Percentiles rank a stretch among this genome's conserved stretches.
phyloP scores from a whole-genome alignment of 1,140 invertebrate species.

The Microplitis mediator region DNA sequence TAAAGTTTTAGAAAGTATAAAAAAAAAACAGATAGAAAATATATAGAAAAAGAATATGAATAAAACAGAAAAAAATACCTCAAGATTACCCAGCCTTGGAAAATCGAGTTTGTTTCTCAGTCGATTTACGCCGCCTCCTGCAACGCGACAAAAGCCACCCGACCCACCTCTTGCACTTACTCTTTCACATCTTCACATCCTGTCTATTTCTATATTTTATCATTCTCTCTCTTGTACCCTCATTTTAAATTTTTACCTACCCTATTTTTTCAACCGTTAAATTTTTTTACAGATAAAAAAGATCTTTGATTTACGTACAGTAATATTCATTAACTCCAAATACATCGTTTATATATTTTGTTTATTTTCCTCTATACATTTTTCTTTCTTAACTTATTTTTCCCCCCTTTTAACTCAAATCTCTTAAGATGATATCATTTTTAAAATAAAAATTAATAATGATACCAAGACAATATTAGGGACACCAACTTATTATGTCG shows the following conservation, averaged over 20 bases:
- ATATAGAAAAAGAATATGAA: not conserved
- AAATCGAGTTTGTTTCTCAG: slow-evolving; percentile 31
- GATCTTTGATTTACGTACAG: slow-evolving; percentile 31
- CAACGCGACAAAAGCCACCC: not conserved
- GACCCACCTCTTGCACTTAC: not conserved
- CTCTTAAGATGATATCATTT: not conserved
- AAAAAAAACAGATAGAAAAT: not conserved
- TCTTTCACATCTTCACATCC: not conserved
- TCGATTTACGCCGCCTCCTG: slow-evolving; percentile 22
- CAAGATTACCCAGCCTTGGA: slow-evolving; percentile 1
- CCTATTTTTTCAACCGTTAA: slow-evolving; percentile 7
- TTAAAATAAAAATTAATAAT: not conserved
- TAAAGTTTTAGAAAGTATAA: not conserved
- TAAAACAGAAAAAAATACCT: not conserved
- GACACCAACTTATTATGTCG: not conserved
- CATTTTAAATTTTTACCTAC: not conserved
- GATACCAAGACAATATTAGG: not conserved
- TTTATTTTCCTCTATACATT: not conserved
- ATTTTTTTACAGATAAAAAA: slow-evolving; percentile 31
- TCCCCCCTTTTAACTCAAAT: slow-evolving; percentile 16
- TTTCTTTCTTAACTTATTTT: not conserved
- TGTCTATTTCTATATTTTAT: not conserved
- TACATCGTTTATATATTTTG: slow-evolving; percentile 11
- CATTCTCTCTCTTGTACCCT: not conserved
- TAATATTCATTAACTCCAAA: slow-evolving; percentile 32